Conservation (phyloP, 2,888 invertebrate genomes). For the Leptothorax acervorum region DNA sequence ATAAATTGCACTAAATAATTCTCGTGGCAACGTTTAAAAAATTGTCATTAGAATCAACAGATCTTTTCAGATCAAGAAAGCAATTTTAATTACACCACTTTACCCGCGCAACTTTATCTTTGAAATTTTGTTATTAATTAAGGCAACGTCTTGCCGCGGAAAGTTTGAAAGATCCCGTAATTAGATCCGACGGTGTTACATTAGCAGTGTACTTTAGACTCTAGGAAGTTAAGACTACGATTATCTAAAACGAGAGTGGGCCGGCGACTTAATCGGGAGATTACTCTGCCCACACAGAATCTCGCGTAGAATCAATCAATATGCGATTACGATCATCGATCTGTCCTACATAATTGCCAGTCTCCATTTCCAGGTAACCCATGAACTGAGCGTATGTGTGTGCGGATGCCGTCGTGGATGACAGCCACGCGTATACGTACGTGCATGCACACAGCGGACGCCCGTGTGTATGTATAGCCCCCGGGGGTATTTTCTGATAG, state of each 20-base stretch:
- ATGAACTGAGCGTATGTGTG: not conserved
- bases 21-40: not conserved
- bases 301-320: constrained; percentile 40
- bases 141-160: not conserved
- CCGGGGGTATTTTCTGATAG: constrained; percentile 49
- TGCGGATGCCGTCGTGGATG: not conserved
- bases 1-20: not conserved
- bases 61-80: not conserved
- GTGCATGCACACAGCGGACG: not conserved
- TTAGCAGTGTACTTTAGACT: not conserved
- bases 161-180: constrained; percentile 6
- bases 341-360: constrained; percentile 40
- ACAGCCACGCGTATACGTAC: not conserved
- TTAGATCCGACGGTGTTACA: not conserved
- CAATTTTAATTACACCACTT: constrained; percentile 6
- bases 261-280: constrained; percentile 22
- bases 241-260: not conserved
- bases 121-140: constrained; percentile 14
- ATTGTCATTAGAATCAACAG: not conserved
- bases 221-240: not conserved
- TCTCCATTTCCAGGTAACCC: constrained; percentile 2
- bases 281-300: not conserved
- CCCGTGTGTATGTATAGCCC: not conserved
- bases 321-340: constrained; percentile 46
- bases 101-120: constrained; percentile 1